Evolutionary conservation across 1,140 invertebrate species (phyloP), one percentile per base, ranked within the genome.

Genomic region (Centruroides vittatus): DNA sequence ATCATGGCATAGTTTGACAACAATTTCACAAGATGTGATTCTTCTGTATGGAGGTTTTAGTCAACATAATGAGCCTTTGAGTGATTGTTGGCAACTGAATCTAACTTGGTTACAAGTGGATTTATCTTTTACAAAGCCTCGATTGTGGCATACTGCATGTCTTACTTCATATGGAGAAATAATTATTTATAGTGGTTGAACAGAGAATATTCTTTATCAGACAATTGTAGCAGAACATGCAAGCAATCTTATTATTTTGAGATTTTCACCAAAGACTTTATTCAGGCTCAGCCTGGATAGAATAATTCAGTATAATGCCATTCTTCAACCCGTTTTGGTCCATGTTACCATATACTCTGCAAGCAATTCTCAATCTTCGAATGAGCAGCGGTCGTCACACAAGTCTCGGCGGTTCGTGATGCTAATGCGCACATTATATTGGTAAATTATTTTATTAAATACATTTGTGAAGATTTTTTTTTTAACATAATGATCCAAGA

Each of bases 11-110:
- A 72, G 71, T 23, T 70, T 78, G 36, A 74, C 72, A 46, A 68
- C 70, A 23, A 57, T 76, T 5, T 59, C 66, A 10, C 55, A 71
- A 10, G 60, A 65, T 5, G 47, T 59, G 49, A 65, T 75, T 3
- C 66, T 78, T 47, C 58, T 78, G 3, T 78, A 77, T 66, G 77
- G 77, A 35, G 77, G 77, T 23, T 73, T 76, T 56, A 70, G 68
- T 49, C 61, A 67, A 49, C 49, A 55, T 35, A 63, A 66, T 63
- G 48, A 63, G 47, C 57, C 62, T 41, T 54, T 68, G 23, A 62
- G 66, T 57, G 67, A 68, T 56, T 68, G 67, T 34, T 68, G 67
- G 67, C 34, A 59, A 36, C 66, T 65, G 34, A 48, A 66, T 23
- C 5, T 54, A 23, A 52, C 36, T 3, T 68, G 67, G 67, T 7